Conservation (phyloP, 2,113 vertebrate species). For the Phainopepla nitens region DNA sequence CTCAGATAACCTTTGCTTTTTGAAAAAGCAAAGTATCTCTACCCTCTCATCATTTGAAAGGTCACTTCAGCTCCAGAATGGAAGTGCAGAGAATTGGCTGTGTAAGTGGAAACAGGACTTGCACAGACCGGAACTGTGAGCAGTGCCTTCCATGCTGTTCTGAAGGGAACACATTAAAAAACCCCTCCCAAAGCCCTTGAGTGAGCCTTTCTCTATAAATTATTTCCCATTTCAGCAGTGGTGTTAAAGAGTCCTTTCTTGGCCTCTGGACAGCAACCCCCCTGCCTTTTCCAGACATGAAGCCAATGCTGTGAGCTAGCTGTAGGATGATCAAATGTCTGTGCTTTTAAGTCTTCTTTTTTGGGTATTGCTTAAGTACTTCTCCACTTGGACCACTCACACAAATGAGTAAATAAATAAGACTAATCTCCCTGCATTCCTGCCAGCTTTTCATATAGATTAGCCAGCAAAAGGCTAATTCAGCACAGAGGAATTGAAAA, state of each 20-base stretch:
- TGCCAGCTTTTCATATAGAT: slow-evolving; percentile 35
- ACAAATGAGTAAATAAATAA: slow-evolving; percentile 49
- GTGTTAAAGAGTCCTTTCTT: slow-evolving; percentile 15
- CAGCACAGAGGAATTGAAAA: not conserved
- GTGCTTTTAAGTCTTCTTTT: slow-evolving; percentile 51
- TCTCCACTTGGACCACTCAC: slow-evolving; percentile 18
- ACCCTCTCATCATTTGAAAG: not conserved
- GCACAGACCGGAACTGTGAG: not conserved
- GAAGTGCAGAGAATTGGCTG: not conserved
- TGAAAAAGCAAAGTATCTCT: not conserved
- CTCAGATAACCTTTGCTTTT: not conserved
- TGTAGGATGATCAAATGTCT: slow-evolving; percentile 53
- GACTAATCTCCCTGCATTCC: not conserved
- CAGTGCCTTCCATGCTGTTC: not conserved
- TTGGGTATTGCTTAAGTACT: slow-evolving; percentile 49
- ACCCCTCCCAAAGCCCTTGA: not conserved
- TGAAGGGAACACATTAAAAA: not conserved
- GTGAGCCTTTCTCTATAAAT: slow-evolving; percentile 3
- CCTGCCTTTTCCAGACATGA: slow-evolving; percentile 56
- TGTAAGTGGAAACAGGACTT: not conserved
- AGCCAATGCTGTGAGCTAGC: slow-evolving; percentile 29
- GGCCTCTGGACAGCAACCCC: slow-evolving; percentile 41
- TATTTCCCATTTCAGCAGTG: slow-evolving; percentile 40
- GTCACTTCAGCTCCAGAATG: not conserved
- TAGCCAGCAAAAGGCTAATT: not conserved